Evolutionary conservation across 1,140 invertebrate genomes (phyloP), one percentile per base, ranked within the genome.

Genomic region (Eciton burchellii): DNA sequence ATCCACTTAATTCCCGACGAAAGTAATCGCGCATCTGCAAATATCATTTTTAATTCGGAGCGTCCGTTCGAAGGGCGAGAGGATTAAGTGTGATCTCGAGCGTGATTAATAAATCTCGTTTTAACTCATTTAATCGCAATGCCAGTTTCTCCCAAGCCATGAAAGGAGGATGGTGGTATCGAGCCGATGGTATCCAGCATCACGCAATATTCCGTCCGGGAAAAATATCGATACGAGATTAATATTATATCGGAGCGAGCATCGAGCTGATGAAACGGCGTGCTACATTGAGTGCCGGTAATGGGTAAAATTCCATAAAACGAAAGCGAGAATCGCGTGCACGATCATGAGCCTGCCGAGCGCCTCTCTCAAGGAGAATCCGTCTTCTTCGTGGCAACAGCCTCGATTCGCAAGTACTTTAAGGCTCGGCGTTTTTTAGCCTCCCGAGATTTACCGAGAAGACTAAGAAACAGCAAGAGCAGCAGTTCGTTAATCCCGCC

Each of bases 401-500:
- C 43, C 84, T 82, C 71, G 77, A 52, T 66, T 71, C 54, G 45
- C 45, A 19, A 57, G 41, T 49, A 63, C 52, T 59, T 72, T 72
- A 56, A 72, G 71, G 24, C 26, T 47, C 29, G 24, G 54, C 45
- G 3, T 62, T 70, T 72, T 59, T 49, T 49, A 41, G 8, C 41
- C 24, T 16, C 21, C n/a, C 47, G 47, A 77, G 62, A 77, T 77
- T 77, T 68, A 77, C 74, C 74, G 62, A 77, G 74, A 77, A 77
- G 47, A 41, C 19, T 49, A 49, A 52, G 73, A 65, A 54, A 49
- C 19, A 63, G 47, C 47, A 29, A 26, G 54, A 66, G 35, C 35
- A 35, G 29, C 59, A 19, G 62, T 68, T 77, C 65, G 65, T 68
- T 68, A 77, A 77, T 77, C 35, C 63, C 29, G 14, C 62, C 47